Percentiles rank a stretch among this genome's conserved stretches.
phyloP scores from a whole-genome alignment of 2,888 invertebrate species.

The Dryomyza anilis region DNA sequence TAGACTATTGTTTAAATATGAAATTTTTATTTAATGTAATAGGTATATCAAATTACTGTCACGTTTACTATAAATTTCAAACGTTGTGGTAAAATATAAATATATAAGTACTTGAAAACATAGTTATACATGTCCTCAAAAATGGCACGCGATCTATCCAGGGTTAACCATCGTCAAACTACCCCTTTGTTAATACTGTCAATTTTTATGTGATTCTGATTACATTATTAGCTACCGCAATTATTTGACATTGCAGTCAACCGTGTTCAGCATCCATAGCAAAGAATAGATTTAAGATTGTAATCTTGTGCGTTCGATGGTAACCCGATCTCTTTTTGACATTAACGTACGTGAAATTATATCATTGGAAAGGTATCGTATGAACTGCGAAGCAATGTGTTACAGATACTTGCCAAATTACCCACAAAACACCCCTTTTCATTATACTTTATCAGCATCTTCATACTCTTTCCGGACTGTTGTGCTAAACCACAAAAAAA shows the following conservation, averaged over 20 bases:
- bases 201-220: too few relatives aligned
- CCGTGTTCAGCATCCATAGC: slow-evolving; percentile 6
- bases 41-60: too few relatives aligned
- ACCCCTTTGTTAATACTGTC: too few relatives aligned
- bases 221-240: slow-evolving; percentile 28
- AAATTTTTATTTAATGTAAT: too few relatives aligned
- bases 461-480: neutral
- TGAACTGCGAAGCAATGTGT: slow-evolving; percentile 28
- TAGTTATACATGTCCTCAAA: too few relatives aligned
- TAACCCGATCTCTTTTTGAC: slow-evolving; percentile 30
- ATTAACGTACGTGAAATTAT: slow-evolving; percentile 27
- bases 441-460: slow-evolving; percentile 40
- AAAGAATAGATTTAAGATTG: slow-evolving; percentile 43
- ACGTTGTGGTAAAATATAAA: too few relatives aligned
- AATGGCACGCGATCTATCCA: neutral
- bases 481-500: slow-evolving; percentile 6
- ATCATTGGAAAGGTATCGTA: slow-evolving; percentile 27
- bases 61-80: too few relatives aligned
- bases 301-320: slow-evolving; percentile 45
- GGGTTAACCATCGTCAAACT: neutral
- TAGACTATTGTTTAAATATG: too few relatives aligned
- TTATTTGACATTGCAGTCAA: slow-evolving; percentile 23
- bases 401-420: slow-evolving; percentile 36
- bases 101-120: too few relatives aligned
- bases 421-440: slow-evolving; percentile 41